Evolutionary conservation across 2,888 invertebrate species (phyloP).

Genomic region (Ectemnius cavifrons): DNA sequence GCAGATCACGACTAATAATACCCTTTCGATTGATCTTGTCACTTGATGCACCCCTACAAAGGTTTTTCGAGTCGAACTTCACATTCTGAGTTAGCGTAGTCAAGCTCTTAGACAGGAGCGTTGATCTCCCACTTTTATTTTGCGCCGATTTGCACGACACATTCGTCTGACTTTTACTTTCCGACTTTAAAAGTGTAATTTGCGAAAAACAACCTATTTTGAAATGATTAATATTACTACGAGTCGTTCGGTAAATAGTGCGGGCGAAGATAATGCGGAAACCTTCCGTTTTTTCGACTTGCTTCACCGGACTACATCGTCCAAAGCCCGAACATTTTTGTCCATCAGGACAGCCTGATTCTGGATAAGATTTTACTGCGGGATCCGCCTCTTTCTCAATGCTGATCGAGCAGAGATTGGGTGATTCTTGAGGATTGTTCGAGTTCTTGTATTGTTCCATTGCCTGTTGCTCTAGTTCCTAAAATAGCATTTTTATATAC

Average conservation of each 20-base stretch:
- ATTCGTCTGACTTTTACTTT: constrained; percentile 35
- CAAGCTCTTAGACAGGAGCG: constrained; percentile 59
- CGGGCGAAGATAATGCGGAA: constrained; percentile 15
- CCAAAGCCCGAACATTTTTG: constrained; percentile 53
- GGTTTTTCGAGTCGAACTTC: constrained; percentile 62
- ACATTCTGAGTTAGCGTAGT: constrained; percentile 51
- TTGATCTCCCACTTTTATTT: constrained; percentile 35
- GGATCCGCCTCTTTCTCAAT: background rate
- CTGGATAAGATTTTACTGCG: background rate
- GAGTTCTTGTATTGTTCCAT: constrained; percentile 70
- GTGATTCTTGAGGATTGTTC: constrained; percentile 38
- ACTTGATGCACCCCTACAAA: constrained; percentile 68
- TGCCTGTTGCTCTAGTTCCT: constrained; percentile 74
- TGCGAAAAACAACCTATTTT: constrained; percentile 33
- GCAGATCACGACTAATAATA: constrained; percentile 24
- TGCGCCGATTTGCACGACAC: constrained; percentile 14
- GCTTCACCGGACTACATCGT: constrained; percentile 46
- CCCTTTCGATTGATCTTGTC: constrained; percentile 64
- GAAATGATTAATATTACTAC: background rate
- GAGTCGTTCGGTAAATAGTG: background rate
- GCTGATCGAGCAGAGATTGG: background rate
- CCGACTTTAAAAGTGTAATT: constrained; percentile 46
- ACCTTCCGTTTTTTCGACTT: constrained; percentile 21
- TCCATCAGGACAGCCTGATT: constrained; percentile 40
- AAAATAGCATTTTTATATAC: background rate